Evolutionary conservation across 2,113 vertebrate genomes (phyloP).

Genomic region (Salvelinus fontinalis): DNA sequence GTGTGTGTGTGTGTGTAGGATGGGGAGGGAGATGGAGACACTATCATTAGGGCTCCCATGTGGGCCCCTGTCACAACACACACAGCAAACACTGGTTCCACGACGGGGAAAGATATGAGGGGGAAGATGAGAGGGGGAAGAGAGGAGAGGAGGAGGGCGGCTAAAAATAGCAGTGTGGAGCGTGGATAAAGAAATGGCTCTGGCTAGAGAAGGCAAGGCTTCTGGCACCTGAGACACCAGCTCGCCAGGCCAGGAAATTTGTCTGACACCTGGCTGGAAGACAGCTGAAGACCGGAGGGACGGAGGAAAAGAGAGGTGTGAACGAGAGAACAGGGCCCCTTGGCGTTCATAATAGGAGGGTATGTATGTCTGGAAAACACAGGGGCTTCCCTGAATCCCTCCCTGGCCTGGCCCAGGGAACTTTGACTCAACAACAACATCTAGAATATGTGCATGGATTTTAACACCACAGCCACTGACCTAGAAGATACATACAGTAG

Average conservation of each 20-base stretch:
- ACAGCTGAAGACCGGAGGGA: neutral
- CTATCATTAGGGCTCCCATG: constrained; percentile 71
- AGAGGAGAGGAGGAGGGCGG: neutral
- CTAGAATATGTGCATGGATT: constrained; percentile 20
- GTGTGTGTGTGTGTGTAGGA: too few relatives aligned
- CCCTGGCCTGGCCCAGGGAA: constrained; percentile 29
- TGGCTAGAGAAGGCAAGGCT: constrained; percentile 17
- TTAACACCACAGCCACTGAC: constrained; percentile 12
- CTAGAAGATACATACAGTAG: neutral
- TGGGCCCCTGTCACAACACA: constrained; percentile 71
- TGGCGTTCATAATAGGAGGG: constrained; percentile 48
- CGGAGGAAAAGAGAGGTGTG: constrained; percentile 29
- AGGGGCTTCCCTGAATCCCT: constrained; percentile 28
- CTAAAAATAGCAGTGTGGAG: neutral
- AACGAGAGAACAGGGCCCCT: constrained; percentile 35
- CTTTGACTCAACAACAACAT: constrained; percentile 45
- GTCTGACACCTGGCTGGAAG: constrained; percentile 3
- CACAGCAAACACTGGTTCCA: constrained; percentile 54
- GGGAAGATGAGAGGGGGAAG: neutral
- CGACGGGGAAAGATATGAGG: neutral
- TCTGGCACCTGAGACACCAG: constrained; percentile 30
- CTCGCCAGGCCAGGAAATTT: constrained; percentile 33
- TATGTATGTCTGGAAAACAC: constrained; percentile 57
- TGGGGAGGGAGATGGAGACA: constrained; percentile 59
- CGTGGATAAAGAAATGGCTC: constrained; percentile 17